Evolutionary conservation across 2,888 invertebrate species (phyloP).

Genomic region (Anorthoa munda): DNA sequence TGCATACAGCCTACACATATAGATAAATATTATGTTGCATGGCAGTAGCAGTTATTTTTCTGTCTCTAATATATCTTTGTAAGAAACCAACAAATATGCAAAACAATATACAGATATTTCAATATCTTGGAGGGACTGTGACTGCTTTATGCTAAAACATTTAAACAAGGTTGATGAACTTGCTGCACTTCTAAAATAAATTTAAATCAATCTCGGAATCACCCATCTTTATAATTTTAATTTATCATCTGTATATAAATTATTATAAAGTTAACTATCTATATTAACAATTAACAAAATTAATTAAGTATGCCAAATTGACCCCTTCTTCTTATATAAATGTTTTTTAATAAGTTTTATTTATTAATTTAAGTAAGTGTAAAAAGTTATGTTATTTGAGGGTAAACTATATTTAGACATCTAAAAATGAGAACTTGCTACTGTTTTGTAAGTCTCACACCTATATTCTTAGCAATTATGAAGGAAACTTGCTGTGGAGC

Average conservation of each 20-base stretch:
- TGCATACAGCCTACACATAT: not conserved
- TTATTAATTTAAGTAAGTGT: constrained; percentile 11
- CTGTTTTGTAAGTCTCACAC: no score
- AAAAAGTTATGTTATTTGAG: not conserved
- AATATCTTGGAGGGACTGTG: no score
- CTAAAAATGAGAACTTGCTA: not conserved
- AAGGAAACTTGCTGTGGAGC: not conserved
- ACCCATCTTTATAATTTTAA: not conserved
- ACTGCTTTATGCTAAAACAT: no score
- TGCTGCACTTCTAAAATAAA: no score
- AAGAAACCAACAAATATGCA: no score
- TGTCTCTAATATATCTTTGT: no score
- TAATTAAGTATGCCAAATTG: constrained; percentile 9
- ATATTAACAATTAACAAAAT: not conserved
- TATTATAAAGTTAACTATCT: not conserved
- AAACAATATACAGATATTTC: no score
- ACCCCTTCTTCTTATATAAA: not conserved
- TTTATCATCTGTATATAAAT: not conserved
- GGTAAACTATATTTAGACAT: not conserved
- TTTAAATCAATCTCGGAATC: no score
- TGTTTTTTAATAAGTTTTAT: not conserved
- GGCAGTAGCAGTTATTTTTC: no score
- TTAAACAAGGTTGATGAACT: no score
- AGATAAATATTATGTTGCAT: no score
- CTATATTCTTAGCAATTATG: not conserved